These are phyloP conservation scores for Xiphophorus couchianus DNA, from an alignment of 2,113 vertebrate genomes.

Conservation along the genomic window DNA sequence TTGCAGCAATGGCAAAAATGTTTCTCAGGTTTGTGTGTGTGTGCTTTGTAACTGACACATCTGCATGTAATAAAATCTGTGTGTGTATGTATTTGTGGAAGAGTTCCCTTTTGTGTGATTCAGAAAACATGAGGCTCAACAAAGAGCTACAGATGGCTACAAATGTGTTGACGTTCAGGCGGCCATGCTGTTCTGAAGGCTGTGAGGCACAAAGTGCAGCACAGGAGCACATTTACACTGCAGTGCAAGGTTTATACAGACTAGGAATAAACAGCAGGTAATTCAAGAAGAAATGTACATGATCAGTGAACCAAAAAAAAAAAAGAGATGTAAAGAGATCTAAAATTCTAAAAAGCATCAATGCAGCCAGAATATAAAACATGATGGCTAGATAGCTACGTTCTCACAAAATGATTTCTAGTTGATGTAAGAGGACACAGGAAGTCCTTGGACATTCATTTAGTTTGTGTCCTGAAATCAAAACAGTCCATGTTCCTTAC, in stretches of 20 bases:
- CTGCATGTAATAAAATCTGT: conserved; percentile 15
- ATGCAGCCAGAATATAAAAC: conserved; percentile 1
- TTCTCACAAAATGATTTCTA: not conserved
- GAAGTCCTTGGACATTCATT: conserved; percentile 5
- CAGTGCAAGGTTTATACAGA: conserved; percentile 12
- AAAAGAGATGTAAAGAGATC: not conserved
- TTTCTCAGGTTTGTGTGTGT: not conserved
- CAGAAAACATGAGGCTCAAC: conserved; percentile 12
- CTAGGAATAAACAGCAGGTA: conserved; percentile 19
- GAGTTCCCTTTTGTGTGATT: conserved; percentile 8
- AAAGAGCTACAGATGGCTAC: conserved; percentile 36
- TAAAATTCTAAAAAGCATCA: not conserved
- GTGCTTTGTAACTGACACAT: conserved; percentile 16
- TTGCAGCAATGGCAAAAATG: not conserved
- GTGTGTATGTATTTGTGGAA: not conserved
- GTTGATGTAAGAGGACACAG: conserved; percentile 4
- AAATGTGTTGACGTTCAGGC: conserved; percentile 32
- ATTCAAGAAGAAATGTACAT: conserved; percentile 9
- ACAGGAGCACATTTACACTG: conserved; percentile 15
- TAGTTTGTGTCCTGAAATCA: conserved; percentile 9
- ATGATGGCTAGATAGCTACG: not conserved
- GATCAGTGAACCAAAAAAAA: not conserved
- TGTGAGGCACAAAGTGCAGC: conserved; percentile 24
- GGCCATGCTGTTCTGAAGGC: conserved; percentile 49
- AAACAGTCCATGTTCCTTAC: not conserved